A percentile compares a stretch with the other conserved stretches of the same genome.
phyloP scores from a whole-genome alignment of 2,113 vertebrate species.

The Neotoma lepida region DNA sequence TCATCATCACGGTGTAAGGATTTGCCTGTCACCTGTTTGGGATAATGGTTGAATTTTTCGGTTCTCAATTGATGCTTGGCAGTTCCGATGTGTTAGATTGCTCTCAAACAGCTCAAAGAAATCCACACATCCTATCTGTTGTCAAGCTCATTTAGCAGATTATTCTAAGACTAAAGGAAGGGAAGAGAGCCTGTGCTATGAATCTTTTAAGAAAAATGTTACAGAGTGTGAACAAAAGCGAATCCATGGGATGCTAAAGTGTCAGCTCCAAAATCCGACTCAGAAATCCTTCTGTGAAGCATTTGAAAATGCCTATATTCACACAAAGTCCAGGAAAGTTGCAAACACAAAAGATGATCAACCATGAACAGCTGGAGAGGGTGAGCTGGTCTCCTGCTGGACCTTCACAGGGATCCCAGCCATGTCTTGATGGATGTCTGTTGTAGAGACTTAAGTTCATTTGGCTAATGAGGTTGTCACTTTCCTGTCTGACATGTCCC shows the following conservation, averaged over 20 bases:
- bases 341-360: background rate
- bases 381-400: background rate
- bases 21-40: conserved; percentile 72
- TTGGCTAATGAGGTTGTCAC: background rate
- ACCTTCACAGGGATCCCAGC: background rate
- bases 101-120: conserved; percentile 44
- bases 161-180: conserved; percentile 58
- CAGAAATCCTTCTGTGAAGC: background rate
- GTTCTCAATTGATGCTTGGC: conserved; percentile 62
- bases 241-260: conserved; percentile 25
- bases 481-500: background rate
- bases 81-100: conserved; percentile 43
- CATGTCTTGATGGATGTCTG: background rate
- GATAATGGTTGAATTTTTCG: conserved; percentile 62
- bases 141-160: conserved; percentile 71
- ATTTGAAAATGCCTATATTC: background rate
- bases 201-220: conserved; percentile 67
- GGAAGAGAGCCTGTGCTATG: background rate
- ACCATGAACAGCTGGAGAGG: background rate
- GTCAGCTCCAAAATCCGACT: conserved; percentile 15
- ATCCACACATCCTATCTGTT: conserved; percentile 31
- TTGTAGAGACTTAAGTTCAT: background rate
- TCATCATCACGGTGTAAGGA: conserved; percentile 15
- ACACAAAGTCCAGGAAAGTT: background rate
- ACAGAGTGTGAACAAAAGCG: conserved; percentile 64